These are phyloP conservation scores for Spisula solida DNA, from an alignment of 2,888 invertebrate genomes.

Conservation along the genomic window DNA sequence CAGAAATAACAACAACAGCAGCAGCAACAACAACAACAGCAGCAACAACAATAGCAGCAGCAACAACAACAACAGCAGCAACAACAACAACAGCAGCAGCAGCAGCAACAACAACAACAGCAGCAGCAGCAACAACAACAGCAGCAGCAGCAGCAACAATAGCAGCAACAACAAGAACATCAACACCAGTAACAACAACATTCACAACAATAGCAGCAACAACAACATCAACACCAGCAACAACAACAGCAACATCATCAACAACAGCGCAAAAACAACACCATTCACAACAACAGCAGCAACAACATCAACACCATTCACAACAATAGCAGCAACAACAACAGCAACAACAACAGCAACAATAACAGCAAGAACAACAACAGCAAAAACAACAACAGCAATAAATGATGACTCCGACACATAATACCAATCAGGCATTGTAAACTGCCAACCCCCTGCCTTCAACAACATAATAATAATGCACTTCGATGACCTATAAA, in stretches of 20 bases:
- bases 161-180: constrained; percentile 24
- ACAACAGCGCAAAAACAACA: constrained; percentile 17
- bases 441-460: too few species aligned
- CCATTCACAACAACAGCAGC: not conserved
- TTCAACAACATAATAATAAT: too few species aligned
- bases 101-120: not conserved
- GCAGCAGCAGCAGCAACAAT: constrained; percentile 22
- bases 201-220: not conserved
- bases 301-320: constrained; percentile 23
- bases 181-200: constrained; percentile 27
- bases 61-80: constrained; percentile 23
- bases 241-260: not conserved
- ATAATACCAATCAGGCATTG: too few species aligned
- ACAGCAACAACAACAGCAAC: not conserved
- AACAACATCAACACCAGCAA: too few species aligned
- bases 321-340: constrained; percentile 28
- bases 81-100: constrained; percentile 14
- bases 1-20: too few species aligned
- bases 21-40: too few species aligned
- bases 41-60: too few species aligned
- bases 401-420: not conserved
- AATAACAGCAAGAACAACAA: not conserved
- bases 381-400: too few species aligned
- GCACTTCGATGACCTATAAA: too few species aligned
- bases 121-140: constrained; percentile 30